Conservation (phyloP, 2,113 vertebrate genomes). For the Turnix velox region DNA sequence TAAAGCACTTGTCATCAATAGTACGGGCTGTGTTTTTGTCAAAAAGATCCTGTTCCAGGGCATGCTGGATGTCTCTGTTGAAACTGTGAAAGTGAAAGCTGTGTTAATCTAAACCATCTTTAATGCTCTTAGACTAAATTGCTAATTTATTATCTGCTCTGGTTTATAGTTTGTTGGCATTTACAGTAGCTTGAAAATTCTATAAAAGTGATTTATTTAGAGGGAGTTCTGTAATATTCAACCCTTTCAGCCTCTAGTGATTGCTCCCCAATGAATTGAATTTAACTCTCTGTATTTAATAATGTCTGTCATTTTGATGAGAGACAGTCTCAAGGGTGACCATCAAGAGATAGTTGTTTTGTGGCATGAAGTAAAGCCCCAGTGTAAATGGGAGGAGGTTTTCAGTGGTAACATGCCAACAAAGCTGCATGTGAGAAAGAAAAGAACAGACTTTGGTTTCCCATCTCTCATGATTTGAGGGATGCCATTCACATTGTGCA, state of each 20-base stretch:
- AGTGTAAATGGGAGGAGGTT: not conserved
- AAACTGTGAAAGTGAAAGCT: not conserved
- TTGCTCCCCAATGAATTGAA: not conserved
- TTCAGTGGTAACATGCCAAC: not conserved
- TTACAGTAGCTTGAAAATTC: not conserved
- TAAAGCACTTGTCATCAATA: constrained; percentile 64
- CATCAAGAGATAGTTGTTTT: not conserved
- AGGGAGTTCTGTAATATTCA: not conserved
- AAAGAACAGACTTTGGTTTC: not conserved
- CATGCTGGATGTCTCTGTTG: constrained; percentile 63
- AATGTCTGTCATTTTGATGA: not conserved
- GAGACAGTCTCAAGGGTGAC: not conserved
- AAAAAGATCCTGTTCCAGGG: constrained; percentile 53
- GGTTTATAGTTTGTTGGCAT: not conserved
- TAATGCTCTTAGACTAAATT: not conserved
- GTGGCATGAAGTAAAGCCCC: not conserved
- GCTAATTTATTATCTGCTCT: not conserved
- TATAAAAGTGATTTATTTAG: not conserved
- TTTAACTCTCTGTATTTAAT: not conserved
- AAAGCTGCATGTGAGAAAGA: not conserved
- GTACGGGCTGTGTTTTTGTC: constrained; percentile 59
- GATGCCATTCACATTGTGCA: not conserved
- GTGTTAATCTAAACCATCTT: not conserved
- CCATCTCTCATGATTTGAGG: not conserved
- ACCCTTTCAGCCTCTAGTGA: not conserved